A percentile compares a stretch with the other conserved stretches of the same genome.
Conservation (phyloP, 2,113 vertebrate species). For the Pseudorhombus dupliciocellatus region DNA sequence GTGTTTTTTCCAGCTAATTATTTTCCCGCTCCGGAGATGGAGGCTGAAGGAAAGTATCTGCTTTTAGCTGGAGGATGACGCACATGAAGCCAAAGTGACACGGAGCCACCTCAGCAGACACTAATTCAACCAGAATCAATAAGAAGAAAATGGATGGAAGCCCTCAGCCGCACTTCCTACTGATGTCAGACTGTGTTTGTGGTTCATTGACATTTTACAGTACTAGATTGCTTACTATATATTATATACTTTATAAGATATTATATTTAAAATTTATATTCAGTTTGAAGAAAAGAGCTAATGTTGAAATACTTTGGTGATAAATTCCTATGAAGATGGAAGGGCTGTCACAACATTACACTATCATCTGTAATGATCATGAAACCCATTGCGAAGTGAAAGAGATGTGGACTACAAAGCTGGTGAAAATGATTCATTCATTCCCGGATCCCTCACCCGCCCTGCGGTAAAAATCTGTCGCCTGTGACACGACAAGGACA, state of each 20-base stretch:
- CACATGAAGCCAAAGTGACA: slow-evolving; percentile 24
- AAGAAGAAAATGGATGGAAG: slow-evolving; percentile 21
- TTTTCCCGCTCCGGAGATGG: slow-evolving; percentile 50
- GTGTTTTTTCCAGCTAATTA: slow-evolving; percentile 50
- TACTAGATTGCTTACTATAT: too few species aligned
- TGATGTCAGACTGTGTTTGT: background rate
- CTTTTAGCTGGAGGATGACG: slow-evolving; percentile 56
- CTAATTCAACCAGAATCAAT: slow-evolving; percentile 44
- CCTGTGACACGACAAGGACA: too few species aligned
- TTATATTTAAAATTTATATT: background rate
- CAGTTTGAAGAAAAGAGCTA: too few species aligned
- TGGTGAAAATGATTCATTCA: background rate
- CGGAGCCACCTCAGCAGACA: slow-evolving; percentile 21
- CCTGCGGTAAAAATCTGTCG: too few species aligned
- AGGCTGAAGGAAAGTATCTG: slow-evolving; percentile 1
- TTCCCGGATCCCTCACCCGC: background rate
- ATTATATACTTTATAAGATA: background rate
- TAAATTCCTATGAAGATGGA: too few species aligned
- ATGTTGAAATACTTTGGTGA: too few species aligned
- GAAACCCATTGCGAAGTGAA: background rate
- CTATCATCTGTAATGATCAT: background rate
- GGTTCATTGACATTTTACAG: background rate
- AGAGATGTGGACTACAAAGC: background rate
- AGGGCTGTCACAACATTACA: too few species aligned
- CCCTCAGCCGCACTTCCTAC: slow-evolving; percentile 20